phyloP scores from a whole-genome alignment of 2,888 invertebrate genomes.

The Meloe dianella region DNA sequence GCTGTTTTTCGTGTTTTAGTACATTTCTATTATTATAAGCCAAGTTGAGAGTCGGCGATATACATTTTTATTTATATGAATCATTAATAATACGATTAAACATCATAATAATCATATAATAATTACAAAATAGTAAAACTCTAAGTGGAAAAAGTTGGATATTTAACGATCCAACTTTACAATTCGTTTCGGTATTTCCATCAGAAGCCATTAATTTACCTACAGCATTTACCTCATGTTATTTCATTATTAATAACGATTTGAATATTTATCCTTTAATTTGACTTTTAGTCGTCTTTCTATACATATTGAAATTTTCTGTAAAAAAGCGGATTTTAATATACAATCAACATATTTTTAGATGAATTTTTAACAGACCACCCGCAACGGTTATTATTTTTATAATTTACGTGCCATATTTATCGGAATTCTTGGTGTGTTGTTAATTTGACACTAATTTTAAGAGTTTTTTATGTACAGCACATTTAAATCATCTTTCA shows the following conservation, averaged over 20 bases:
- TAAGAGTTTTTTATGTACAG: background rate
- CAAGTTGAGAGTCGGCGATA: slow-evolving; percentile 18
- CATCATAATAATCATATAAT: background rate
- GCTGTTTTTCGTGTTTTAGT: slow-evolving; percentile 39
- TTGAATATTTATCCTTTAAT: background rate
- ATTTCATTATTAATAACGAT: background rate
- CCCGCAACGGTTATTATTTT: background rate
- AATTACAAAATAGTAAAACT: slow-evolving; percentile 11
- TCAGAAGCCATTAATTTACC: slow-evolving; percentile 18
- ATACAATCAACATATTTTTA: background rate
- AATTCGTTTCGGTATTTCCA: slow-evolving; percentile 23
- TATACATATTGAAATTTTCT: background rate
- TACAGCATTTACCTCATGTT: background rate
- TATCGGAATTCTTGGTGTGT: background rate
- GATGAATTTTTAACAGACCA: background rate
- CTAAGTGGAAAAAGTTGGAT: background rate
- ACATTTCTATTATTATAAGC: slow-evolving; percentile 30
- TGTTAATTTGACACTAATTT: slow-evolving; percentile 3
- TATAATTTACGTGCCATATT: background rate
- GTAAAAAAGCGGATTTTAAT: background rate
- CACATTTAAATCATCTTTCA: too few species aligned
- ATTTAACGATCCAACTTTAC: slow-evolving; percentile 9
- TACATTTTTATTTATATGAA: slow-evolving; percentile 26
- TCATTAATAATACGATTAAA: slow-evolving; percentile 11
- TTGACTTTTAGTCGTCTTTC: background rate